Conservation (phyloP, 2,113 vertebrate species). For the Labrus mixtus region DNA sequence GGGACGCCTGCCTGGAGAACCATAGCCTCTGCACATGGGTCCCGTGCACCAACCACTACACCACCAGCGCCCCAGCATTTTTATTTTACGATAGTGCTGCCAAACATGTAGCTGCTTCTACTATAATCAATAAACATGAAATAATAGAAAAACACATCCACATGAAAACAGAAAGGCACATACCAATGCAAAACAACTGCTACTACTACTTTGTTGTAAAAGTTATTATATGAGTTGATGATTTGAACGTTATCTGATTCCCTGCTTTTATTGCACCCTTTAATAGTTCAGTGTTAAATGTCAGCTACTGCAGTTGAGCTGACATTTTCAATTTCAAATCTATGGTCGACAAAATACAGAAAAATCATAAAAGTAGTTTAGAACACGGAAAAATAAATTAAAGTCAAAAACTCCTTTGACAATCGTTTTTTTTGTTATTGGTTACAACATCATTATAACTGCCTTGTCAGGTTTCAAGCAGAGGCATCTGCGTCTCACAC, state of each 20-base stretch:
- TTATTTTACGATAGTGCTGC: too few relatives aligned
- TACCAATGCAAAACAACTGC: too few relatives aligned
- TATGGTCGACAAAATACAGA: background rate
- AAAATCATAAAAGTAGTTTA: background rate
- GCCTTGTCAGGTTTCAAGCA: constrained; percentile 1
- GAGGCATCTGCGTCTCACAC: background rate
- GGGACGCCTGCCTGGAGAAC: too few relatives aligned
- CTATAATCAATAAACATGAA: too few relatives aligned
- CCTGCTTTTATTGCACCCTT: background rate
- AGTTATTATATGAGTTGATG: background rate
- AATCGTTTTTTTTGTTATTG: background rate
- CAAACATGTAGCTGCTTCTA: too few relatives aligned
- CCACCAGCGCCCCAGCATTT: too few relatives aligned
- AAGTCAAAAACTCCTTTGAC: background rate
- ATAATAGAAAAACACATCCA: too few relatives aligned
- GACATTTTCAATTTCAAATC: constrained; percentile 15
- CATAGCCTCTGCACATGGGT: too few relatives aligned
- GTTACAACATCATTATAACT: background rate
- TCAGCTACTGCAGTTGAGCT: background rate
- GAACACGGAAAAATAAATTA: constrained; percentile 1
- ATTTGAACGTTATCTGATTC: background rate
- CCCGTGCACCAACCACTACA: too few relatives aligned
- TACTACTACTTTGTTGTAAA: background rate
- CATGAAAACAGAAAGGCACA: too few relatives aligned
- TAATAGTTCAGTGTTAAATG: background rate